Conservation (phyloP, 2,888 invertebrate species). For the Lasius fuliginosus region DNA sequence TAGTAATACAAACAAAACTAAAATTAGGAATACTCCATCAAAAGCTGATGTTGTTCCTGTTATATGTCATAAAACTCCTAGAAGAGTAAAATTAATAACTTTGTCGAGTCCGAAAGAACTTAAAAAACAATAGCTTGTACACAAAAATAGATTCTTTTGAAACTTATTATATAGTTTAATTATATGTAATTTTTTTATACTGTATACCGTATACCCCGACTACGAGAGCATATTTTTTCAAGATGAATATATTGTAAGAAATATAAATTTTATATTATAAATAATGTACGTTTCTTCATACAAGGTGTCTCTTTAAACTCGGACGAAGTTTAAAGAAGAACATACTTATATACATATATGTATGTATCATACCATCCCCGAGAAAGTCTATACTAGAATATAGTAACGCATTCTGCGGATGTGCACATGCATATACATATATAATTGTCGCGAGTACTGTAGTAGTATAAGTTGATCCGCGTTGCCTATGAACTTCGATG, state of each 20-base stretch:
- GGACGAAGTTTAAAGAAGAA: slow-evolving; percentile 2
- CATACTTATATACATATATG: background rate
- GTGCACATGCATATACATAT: background rate
- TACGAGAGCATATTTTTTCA: background rate
- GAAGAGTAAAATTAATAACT: slow-evolving; percentile 92
- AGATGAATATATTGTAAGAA: background rate
- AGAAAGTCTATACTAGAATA: background rate
- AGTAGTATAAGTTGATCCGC: slow-evolving; percentile 44
- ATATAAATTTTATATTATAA: slow-evolving; percentile 20
- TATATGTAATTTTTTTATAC: slow-evolving; percentile 32
- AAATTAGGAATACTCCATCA: slow-evolving; percentile 75
- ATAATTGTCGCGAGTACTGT: slow-evolving; percentile 58
- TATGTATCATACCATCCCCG: slow-evolving; percentile 35
- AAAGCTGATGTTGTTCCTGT: slow-evolving; percentile 71
- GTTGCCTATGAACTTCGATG: slow-evolving; percentile 60
- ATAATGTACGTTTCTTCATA: slow-evolving; percentile 32
- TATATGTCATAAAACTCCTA: slow-evolving; percentile 88
- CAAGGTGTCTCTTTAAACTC: background rate
- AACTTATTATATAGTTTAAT: slow-evolving; percentile 4
- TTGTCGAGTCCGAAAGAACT: slow-evolving; percentile 92
- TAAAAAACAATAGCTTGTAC: slow-evolving; percentile 86
- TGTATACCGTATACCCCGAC: background rate
- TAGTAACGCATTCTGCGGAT: slow-evolving; percentile 2
- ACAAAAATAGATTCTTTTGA: background rate
- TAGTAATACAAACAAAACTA: slow-evolving; percentile 70